Conservation (phyloP, 2,797 vertebrate genomes). For the Rhodeus uyekii region DNA sequence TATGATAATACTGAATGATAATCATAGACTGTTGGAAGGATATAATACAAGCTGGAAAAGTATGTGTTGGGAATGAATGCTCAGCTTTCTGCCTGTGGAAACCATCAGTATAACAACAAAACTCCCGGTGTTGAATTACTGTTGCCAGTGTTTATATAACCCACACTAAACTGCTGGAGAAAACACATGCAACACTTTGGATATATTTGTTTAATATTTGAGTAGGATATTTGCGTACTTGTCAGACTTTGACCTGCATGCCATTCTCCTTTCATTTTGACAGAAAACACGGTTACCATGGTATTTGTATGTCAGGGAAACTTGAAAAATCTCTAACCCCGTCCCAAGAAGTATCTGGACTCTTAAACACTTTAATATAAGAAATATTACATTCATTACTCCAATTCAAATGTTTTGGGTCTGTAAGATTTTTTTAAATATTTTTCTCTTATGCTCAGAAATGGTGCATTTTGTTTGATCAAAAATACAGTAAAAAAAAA, state of each 20-base stretch:
- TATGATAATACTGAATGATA: neutral
- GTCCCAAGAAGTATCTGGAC: neutral
- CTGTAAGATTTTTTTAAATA: too few relatives aligned
- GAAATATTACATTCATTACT: neutral
- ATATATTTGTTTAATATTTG: neutral
- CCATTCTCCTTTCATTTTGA: neutral
- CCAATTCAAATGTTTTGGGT: neutral
- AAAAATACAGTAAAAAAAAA: neutral
- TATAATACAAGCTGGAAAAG: neutral
- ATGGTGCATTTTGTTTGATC: neutral
- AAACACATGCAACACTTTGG: neutral
- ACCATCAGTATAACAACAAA: neutral
- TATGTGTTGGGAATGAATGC: neutral
- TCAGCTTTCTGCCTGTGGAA: neutral
- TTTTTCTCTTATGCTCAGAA: neutral
- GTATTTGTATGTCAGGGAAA: neutral
- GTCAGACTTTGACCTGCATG: neutral
- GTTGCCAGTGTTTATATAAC: neutral
- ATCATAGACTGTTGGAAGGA: too few relatives aligned
- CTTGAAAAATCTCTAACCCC: neutral
- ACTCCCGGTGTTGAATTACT: neutral
- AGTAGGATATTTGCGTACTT: conserved; percentile 4
- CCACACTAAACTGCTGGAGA: neutral
- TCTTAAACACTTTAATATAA: neutral
- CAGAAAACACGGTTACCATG: neutral